Evolutionary conservation across 2,888 invertebrate genomes (phyloP), one percentile per base, ranked within the genome.

Genomic region (Macaria notata): DNA sequence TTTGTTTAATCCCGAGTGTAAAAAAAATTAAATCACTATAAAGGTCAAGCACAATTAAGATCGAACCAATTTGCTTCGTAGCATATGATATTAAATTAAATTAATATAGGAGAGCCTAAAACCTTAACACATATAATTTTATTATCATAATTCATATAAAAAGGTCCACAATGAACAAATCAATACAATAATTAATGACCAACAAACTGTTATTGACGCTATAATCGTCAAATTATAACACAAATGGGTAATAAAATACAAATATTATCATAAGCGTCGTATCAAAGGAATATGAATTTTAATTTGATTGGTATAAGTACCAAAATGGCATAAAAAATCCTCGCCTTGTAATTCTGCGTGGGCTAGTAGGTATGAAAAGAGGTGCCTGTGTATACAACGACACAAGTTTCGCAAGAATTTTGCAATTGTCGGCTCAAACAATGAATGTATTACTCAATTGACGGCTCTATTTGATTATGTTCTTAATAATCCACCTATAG

Each of bases 371-470:
- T 65, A 60, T 64, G 67, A 73, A 68, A 58, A 54, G 68, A 74
- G 72, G 68, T 19, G 19, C 73, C 73, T 68, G 69, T 65, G 72
- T 70, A 69, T 70, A 75, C 75, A 76, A 67, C 62, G 63, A 51
- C 56, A 53, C 49, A 54, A 73, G 49, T 84, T 83, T 79, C 74
- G 78, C 78, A 83, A 83, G 70, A 64, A 64, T 71, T 77, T 80
- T 76, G 76, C 78, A 84, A 82, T 75, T 73, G 67, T 70, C 70
- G 71, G 68, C 63, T 69, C 71, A 71, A 75, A 79, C 79, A 79
- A 78, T 76, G 69, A 70, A 63, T 41, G 45, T 65, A 64, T 73
- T 78, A 70, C 75, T 64, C 71, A 71, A 76, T 67, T 64, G 64
- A 55, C 65, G 59, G 58, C 54, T 63, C 47, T 56, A 62, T 62